Evolutionary conservation across 53 echinoderm and acorn worm species (phyloP).

Genomic region (Henricia sp.): DNA sequence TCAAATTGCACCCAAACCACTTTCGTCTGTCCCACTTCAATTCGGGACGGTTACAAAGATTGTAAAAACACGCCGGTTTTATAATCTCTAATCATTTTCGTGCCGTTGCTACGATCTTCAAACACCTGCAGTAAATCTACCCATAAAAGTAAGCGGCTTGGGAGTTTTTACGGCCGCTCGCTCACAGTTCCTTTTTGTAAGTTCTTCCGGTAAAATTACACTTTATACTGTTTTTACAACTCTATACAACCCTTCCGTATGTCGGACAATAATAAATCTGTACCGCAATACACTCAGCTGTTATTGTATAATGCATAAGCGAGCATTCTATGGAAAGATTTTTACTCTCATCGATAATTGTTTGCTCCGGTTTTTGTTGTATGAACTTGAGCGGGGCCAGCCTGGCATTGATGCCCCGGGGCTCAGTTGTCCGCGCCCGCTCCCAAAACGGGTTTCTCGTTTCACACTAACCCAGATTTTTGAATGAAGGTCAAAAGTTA

Average conservation of each 20-base stretch:
- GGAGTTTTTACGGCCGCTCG: conserved; percentile 20
- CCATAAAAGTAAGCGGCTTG: conserved; percentile 20
- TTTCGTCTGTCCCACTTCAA: conserved; percentile 12
- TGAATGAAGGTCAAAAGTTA: conserved; percentile 54
- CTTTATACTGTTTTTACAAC: conserved; percentile 50
- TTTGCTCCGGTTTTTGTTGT: conserved; percentile 29
- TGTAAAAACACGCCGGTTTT: conserved; percentile 53
- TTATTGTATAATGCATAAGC: conserved; percentile 25
- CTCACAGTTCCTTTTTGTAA: not conserved
- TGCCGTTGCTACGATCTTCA: conserved; percentile 37
- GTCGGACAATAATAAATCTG: conserved; percentile 42
- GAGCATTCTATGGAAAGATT: not conserved
- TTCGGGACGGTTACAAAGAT: conserved; percentile 31
- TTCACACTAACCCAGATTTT: conserved; percentile 50
- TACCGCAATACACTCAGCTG: conserved; percentile 45
- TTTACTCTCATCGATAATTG: not conserved
- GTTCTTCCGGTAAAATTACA: conserved; percentile 56
- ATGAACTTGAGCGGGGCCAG: conserved; percentile 43
- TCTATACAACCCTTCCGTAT: conserved; percentile 8
- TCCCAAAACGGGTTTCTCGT: conserved; percentile 8
- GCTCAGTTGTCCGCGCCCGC: conserved; percentile 9
- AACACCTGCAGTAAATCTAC: conserved; percentile 54
- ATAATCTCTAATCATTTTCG: conserved; percentile 54
- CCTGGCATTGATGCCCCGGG: conserved; percentile 14
- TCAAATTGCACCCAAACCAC: not conserved